Base-by-base conservation (phyloP, 2,113 vertebrate genomes). In the Serinus canaria region DNA sequence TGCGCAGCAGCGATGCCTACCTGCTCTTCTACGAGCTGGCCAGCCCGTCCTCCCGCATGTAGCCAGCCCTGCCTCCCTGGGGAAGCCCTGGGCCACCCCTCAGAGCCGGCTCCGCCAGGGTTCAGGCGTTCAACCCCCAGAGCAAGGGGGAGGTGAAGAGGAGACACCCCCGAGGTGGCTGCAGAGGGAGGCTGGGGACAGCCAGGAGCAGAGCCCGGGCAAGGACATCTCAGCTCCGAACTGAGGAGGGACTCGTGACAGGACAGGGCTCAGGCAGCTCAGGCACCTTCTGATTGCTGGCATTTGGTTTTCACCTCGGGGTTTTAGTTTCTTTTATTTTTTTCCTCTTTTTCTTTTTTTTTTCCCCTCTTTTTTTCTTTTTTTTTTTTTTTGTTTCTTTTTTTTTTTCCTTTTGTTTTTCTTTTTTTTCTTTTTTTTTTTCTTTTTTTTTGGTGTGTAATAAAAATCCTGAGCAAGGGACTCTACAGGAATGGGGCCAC, bases 11-110 rank as follows among this genome's bases (percentile, higher is more conserved):
- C 31, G 99, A 99, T 56, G 99, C 98, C 95, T 99, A 99, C 67
- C 98, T 99, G 95, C 98, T 99, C 97, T 99, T 99, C 98, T 99
- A 99, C 7, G 99, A 99, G 98, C 97, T 99, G 97, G 98, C 98
- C 91, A 98, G 97, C 90, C 98, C 98, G 1, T 98, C 98, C 92
- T 99, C 98, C 53, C 98, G 98, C 92, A 98, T 98, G 98, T 99
- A 98, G 97, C 97, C 93, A 25, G 92, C 83, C 43, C 92, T 79
- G 70, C 50, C 43, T 21, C 19, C 87, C 80, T 14, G 80, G 92
- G 91, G 16, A 89, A 66, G 63, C 73, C 84, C 74, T 4, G 70
- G 1, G 12, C 60, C 77, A 6, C 27, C 53, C 39, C 76, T 35
- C 59, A 28, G 80, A 81, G 77, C 35, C 2, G 1, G 67, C 28